Conservation (phyloP, 2,888 invertebrate genomes). For the Diarsia mendica region DNA sequence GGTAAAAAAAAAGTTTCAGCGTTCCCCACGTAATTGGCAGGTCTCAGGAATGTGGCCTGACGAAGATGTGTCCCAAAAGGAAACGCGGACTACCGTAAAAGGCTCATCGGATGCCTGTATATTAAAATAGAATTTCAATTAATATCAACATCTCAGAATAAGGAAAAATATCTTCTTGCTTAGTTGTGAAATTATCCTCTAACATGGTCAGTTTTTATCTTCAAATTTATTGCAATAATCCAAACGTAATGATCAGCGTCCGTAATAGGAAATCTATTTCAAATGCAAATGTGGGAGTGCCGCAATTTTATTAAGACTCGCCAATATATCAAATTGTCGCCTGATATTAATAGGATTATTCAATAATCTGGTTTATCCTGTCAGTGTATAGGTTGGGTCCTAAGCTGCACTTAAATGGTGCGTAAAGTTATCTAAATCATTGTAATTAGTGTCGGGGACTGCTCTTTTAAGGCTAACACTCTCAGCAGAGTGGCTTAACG, state of each 20-base stretch:
- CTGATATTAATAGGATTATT: conserved; percentile 68
- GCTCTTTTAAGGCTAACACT: conserved; percentile 67
- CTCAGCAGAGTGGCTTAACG: conserved; percentile 69
- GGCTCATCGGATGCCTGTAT: conserved; percentile 78
- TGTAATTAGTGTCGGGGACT: conserved; percentile 69
- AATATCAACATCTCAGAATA: conserved; percentile 60
- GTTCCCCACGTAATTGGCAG: conserved; percentile 85
- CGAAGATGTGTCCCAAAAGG: conserved; percentile 85
- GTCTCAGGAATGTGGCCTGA: conserved; percentile 84
- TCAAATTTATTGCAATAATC: conserved; percentile 44
- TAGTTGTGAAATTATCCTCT: conserved; percentile 46
- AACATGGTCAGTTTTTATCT: conserved; percentile 44
- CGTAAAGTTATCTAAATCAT: conserved; percentile 73
- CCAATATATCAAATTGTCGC: conserved; percentile 61
- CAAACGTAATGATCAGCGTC: conserved; percentile 48
- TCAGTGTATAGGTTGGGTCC: conserved; percentile 57
- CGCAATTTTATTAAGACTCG: conserved; percentile 51
- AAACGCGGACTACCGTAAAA: conserved; percentile 79
- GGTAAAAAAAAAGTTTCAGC: conserved; percentile 80
- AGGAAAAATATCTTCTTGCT: conserved; percentile 63
- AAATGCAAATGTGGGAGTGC: conserved; percentile 45
- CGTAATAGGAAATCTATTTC: conserved; percentile 59
- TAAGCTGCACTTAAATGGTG: conserved; percentile 69
- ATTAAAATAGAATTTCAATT: conserved; percentile 85
- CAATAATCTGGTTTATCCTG: conserved; percentile 69